A percentile compares a stretch with the other conserved stretches of the same genome.
Conservation (phyloP, 2,888 invertebrate species). For the Phaedon cochleariae region DNA sequence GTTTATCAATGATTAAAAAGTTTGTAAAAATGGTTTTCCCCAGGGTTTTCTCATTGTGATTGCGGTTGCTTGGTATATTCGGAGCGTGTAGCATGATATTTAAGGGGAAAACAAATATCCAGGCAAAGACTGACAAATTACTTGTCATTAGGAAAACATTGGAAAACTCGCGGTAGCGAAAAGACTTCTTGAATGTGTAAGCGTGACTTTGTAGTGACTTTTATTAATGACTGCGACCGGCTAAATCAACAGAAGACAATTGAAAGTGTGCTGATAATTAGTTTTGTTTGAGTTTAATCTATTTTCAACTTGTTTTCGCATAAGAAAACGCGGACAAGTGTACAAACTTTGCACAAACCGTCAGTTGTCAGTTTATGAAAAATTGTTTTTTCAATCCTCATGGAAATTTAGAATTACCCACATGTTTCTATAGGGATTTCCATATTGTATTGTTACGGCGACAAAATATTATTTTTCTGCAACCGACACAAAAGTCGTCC, state of each 20-base stretch:
- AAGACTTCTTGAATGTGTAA: not conserved
- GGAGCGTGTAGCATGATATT: not conserved
- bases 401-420: no score
- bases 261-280: conserved; percentile 36
- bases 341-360: no score
- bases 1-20: no score
- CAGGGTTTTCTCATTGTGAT: no score
- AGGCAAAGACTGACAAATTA: not conserved
- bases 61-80: no score
- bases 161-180: not conserved
- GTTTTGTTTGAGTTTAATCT: conserved; percentile 34
- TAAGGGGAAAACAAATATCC: not conserved
- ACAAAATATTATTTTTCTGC: no score
- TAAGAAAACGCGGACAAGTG: not conserved
- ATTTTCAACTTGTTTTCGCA: not conserved
- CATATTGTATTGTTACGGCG: no score
- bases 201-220: not conserved
- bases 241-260: conserved; percentile 35
- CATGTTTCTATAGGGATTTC: no score
- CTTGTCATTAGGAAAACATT: not conserved
- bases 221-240: conserved; percentile 37
- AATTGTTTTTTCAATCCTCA: no score
- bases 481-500: no score
- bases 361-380: no score
- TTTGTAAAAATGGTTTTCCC: no score